Evolutionary conservation across 2,888 invertebrate genomes (phyloP).

Genomic region (Dasysyrphus tricinctus): DNA sequence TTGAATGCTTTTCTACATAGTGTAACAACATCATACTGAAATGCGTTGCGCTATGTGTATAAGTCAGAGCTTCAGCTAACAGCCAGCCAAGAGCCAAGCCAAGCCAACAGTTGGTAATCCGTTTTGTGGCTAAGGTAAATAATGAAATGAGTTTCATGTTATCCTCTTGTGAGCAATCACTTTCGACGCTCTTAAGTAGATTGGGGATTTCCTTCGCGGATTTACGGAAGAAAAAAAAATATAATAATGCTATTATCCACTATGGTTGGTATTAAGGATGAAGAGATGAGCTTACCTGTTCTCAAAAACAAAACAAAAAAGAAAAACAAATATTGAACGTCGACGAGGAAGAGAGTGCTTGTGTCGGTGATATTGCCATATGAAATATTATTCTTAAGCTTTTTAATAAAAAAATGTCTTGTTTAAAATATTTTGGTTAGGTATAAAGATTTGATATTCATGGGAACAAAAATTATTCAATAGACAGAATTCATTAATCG

Average conservation of each 20-base stretch:
- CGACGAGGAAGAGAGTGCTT: neutral
- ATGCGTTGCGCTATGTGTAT: slow-evolving; percentile 11
- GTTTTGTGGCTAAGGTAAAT: slow-evolving; percentile 75
- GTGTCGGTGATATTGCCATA: neutral
- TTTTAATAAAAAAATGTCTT: no score
- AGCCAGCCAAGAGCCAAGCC: slow-evolving; percentile 37
- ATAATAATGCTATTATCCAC: slow-evolving; percentile 71
- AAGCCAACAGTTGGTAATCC: slow-evolving; percentile 75
- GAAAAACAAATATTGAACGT: neutral
- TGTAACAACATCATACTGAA: slow-evolving; percentile 42
- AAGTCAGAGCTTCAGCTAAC: slow-evolving; percentile 28
- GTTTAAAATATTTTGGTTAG: no score
- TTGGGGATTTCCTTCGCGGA: slow-evolving; percentile 70
- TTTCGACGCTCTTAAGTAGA: slow-evolving; percentile 74
- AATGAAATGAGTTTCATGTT: slow-evolving; percentile 76
- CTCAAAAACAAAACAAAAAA: neutral
- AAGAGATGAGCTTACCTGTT: slow-evolving; percentile 52
- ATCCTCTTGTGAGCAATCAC: slow-evolving; percentile 76
- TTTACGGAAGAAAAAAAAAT: slow-evolving; percentile 36
- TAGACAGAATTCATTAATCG: no score
- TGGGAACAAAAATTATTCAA: no score
- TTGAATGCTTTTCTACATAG: slow-evolving; percentile 23
- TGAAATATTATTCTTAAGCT: no score
- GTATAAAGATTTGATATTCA: no score
- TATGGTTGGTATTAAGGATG: slow-evolving; percentile 42